Evolutionary conservation across 2,888 invertebrate species (phyloP).

Genomic region (Syritta pipiens): DNA sequence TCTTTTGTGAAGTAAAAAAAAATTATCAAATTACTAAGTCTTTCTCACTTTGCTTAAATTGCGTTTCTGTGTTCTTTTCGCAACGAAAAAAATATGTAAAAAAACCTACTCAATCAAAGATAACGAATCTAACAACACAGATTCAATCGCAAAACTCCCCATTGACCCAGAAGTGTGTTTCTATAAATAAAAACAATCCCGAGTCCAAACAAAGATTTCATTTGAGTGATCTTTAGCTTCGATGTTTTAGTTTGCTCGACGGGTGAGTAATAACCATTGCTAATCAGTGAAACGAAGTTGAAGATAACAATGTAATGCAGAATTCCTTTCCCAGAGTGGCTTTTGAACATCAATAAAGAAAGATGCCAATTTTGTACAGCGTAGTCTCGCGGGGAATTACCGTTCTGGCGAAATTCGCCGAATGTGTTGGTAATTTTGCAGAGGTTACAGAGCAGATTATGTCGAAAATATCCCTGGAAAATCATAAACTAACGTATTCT

Average conservation of each 20-base stretch:
- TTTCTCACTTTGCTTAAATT: neutral
- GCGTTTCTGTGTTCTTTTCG: conserved; percentile 8
- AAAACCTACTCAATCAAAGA: neutral
- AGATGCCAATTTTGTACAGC: conserved; percentile 94
- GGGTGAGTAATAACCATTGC: conserved; percentile 51
- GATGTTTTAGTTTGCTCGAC: conserved; percentile 43
- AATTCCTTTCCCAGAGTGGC: conserved; percentile 6
- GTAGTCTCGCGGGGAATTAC: conserved; percentile 92
- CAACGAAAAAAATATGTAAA: conserved; percentile 15
- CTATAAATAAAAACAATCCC: neutral
- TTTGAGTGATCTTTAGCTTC: conserved; percentile 14
- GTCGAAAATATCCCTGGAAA: conserved; percentile 90
- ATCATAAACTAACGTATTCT: conserved; percentile 94
- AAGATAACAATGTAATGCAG: conserved; percentile 27
- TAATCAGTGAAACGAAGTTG: conserved; percentile 6
- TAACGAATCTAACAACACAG: neutral
- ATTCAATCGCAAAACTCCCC: neutral
- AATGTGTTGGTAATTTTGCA: conserved; percentile 95
- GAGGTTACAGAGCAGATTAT: conserved; percentile 96
- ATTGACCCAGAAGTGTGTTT: conserved; percentile 11
- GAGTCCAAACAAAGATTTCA: conserved; percentile 45
- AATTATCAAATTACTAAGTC: conserved; percentile 15
- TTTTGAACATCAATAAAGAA: conserved; percentile 17
- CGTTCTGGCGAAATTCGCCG: conserved; percentile 93
- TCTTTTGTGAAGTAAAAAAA: conserved; percentile 24